A percentile compares a stretch with the other conserved stretches of the same genome.
Conservation (phyloP, 2,113 vertebrate species). For the Mormyrus lacerda region DNA sequence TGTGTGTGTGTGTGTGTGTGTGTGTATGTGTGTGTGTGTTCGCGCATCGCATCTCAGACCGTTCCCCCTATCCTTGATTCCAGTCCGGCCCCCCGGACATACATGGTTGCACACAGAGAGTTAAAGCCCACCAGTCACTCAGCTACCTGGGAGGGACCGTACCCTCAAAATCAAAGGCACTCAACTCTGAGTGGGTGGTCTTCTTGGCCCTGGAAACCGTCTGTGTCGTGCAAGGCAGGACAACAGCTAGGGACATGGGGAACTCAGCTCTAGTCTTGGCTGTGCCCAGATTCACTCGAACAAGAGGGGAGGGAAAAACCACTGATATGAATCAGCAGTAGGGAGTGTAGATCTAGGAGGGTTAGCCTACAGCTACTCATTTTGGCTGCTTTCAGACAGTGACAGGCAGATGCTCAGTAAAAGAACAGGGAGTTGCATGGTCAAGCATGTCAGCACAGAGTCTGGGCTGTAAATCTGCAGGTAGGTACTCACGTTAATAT, state of each 20-base stretch:
- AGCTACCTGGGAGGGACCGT: constrained; percentile 7
- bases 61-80: constrained; percentile 5
- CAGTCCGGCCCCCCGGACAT: constrained; percentile 10
- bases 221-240: constrained; percentile 7
- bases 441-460: rapidly evolving
- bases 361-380: not conserved
- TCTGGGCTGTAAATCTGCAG: not conserved
- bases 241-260: not conserved
- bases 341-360: not conserved
- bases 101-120: constrained; percentile 15
- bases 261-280: not conserved
- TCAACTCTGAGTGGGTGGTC: constrained; percentile 21
- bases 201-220: not conserved
- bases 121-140: constrained; percentile 1
- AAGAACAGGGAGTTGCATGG: not conserved
- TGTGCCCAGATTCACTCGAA: not conserved
- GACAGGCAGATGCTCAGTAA: no score
- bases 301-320: not conserved
- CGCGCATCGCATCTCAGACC: constrained; percentile 19
- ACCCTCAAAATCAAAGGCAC: not conserved
- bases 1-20: constrained; percentile 38
- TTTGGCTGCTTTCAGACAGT: not conserved
- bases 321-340: not conserved
- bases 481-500: constrained; percentile 82
- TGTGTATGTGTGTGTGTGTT: constrained; percentile 23